A percentile compares a stretch with the other conserved stretches of the same genome.
Evolutionary conservation across 2,797 vertebrate species (phyloP).

Genomic region (Pygocentrus nattereri): DNA sequence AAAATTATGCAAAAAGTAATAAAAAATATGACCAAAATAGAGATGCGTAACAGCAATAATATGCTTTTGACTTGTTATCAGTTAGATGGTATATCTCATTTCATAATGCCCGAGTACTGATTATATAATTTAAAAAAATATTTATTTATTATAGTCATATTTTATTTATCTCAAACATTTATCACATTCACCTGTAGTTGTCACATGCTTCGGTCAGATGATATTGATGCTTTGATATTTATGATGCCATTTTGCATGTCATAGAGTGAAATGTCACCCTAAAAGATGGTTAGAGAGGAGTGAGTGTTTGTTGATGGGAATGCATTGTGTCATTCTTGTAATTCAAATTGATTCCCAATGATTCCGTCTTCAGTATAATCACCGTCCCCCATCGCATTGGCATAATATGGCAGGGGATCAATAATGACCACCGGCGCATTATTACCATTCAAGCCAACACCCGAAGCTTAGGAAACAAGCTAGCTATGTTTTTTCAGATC

Average conservation of each 20-base stretch:
- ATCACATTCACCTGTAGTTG: neutral
- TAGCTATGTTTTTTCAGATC: neutral
- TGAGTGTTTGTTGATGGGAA: constrained; percentile 48
- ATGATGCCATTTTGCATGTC: neutral
- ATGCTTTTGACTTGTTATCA: no score
- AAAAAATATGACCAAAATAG: no score
- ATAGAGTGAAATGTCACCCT: neutral
- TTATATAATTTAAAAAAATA: no score
- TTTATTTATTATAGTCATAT: no score
- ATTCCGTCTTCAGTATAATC: constrained; percentile 67
- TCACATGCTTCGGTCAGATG: neutral
- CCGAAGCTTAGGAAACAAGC: constrained; percentile 4
- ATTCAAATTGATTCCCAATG: constrained; percentile 73
- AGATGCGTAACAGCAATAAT: no score
- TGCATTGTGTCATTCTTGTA: constrained; percentile 65
- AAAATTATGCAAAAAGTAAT: no score
- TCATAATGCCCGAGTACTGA: no score
- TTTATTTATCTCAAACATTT: neutral
- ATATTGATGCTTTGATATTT: neutral
- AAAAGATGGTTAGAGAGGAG: constrained; percentile 5
- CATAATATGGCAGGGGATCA: constrained; percentile 74
- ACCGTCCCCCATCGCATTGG: constrained; percentile 69
- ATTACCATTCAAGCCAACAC: neutral
- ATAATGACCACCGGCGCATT: constrained; percentile 62
- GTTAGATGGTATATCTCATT: no score